Conservation (phyloP, 2,113 vertebrate species). For the Acrocephalus kingi region DNA sequence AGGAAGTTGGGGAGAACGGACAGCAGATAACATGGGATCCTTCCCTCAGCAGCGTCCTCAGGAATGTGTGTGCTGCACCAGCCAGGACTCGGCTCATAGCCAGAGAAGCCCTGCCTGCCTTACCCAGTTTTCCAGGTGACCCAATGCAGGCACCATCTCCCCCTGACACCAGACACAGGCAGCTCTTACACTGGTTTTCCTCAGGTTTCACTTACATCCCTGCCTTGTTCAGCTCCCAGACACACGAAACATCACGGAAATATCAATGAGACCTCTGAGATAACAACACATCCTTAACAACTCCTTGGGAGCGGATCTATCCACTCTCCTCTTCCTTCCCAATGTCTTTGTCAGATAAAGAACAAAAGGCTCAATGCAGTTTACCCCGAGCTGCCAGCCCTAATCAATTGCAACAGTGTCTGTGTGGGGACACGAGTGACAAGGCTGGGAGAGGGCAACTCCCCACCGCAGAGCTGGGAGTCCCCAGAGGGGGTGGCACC, state of each 20-base stretch:
- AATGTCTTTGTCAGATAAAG: not conserved
- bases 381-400: not conserved
- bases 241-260: not conserved
- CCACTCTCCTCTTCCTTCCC: not conserved
- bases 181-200: not conserved
- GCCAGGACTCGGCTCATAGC: not conserved
- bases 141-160: not conserved
- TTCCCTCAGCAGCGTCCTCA: not conserved
- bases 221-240: not conserved
- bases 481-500: not conserved
- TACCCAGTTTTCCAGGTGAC: not conserved
- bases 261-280: not conserved
- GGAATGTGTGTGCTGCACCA: fast-evolving
- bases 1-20: fast-evolving
- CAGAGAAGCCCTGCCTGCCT: not conserved
- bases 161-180: not conserved
- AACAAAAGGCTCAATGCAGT: not conserved
- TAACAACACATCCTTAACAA: not conserved
- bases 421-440: not conserved
- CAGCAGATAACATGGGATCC: fast-evolving
- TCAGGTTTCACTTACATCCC: not conserved
- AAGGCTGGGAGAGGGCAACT: not conserved
- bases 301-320: not conserved
- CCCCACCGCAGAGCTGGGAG: not conserved
- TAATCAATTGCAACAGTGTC: not conserved